A percentile compares a stretch with the other conserved stretches of the same genome.
Conservation (phyloP, 37 sponge, comb jelly and placozoan genomes). For the Mnemiopsis leidyi region DNA sequence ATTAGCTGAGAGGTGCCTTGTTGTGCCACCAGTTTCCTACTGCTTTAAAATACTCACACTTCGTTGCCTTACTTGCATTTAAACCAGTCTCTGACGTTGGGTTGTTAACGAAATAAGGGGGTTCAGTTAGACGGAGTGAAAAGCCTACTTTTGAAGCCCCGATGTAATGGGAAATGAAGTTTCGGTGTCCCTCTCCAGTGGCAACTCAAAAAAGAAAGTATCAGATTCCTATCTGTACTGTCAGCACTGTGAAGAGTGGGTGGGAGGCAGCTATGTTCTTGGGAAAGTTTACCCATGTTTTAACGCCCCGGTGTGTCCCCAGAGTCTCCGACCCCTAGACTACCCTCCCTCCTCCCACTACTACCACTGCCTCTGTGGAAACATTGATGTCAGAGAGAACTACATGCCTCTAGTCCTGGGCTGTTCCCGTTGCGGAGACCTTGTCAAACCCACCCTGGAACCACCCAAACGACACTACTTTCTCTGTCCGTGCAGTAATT, state of each 20-base stretch:
- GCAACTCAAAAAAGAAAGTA: not conserved
- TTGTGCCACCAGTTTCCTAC: too few relatives aligned
- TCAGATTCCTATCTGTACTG: not conserved
- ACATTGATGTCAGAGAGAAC: slow-evolving; percentile 36
- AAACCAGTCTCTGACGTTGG: too few relatives aligned
- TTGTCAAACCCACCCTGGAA: slow-evolving; percentile 17
- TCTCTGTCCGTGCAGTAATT: not conserved
- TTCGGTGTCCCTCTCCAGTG: not conserved
- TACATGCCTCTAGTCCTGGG: slow-evolving; percentile 1
- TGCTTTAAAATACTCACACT: too few relatives aligned
- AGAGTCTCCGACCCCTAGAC: not conserved
- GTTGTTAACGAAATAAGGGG: too few relatives aligned
- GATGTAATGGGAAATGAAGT: not conserved
- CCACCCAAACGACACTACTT: not conserved
- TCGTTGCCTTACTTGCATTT: too few relatives aligned
- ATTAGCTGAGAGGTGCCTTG: too few relatives aligned
- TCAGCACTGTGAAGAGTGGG: slow-evolving; percentile 15
- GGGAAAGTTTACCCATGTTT: slow-evolving; percentile 1
- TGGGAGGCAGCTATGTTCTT: not conserved
- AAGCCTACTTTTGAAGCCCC: not conserved
- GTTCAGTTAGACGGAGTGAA: too few relatives aligned
- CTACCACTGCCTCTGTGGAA: slow-evolving; percentile 11
- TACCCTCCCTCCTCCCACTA: not conserved
- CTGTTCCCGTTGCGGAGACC: not conserved
- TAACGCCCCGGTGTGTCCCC: not conserved